A percentile compares a stretch with the other conserved stretches of the same genome.
Conservation (phyloP, 2,888 invertebrate genomes). For the Polietes domitor region DNA sequence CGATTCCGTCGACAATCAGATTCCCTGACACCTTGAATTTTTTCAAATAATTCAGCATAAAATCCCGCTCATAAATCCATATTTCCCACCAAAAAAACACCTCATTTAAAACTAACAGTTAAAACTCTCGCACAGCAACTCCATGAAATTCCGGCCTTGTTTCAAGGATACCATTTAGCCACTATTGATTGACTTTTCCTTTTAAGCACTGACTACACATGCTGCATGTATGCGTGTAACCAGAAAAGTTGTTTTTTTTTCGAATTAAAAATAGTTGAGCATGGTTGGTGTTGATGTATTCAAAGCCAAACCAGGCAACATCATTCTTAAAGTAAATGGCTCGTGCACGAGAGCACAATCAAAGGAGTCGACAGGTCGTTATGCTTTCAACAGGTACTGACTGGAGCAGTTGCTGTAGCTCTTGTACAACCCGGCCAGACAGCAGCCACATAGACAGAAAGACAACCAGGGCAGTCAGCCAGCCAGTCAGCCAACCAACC, state of each 20-base stretch:
- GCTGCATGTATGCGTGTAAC: background rate
- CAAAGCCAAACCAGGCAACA: background rate
- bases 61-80: no score
- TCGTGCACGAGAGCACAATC: slow-evolving; percentile 1
- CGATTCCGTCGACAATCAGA: no score
- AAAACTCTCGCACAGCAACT: no score
- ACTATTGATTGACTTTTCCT: slow-evolving; percentile 1
- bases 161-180: background rate
- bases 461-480: background rate
- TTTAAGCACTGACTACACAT: no score
- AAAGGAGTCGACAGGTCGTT: background rate
- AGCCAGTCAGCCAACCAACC: no score
- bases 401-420: background rate
- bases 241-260: slow-evolving; percentile 2
- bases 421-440: no score
- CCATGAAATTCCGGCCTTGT: no score
- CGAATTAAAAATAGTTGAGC: slow-evolving; percentile 19
- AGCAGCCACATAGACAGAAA: no score
- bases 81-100: no score
- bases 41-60: no score
- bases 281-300: background rate
- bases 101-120: no score
- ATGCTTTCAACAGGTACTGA: slow-evolving; percentile 22
- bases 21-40: no score
- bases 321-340: slow-evolving; percentile 33